Conservation (phyloP, 2,113 vertebrate species). For the Istiophorus platypterus region DNA sequence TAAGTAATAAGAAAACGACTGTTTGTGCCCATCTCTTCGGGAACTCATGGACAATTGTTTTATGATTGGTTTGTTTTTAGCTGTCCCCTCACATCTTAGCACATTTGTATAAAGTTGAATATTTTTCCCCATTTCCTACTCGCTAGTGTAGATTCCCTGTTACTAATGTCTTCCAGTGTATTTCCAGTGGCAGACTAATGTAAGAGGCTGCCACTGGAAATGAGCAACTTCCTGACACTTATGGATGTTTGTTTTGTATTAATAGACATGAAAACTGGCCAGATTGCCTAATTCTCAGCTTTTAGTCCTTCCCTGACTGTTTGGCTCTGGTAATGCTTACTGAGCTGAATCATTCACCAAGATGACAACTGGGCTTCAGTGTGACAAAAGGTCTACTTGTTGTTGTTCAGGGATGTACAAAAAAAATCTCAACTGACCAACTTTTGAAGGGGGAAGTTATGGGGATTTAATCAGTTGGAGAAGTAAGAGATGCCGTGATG, state of each 20-base stretch:
- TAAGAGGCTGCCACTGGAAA: neutral
- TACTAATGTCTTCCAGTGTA: neutral
- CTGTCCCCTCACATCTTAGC: no score
- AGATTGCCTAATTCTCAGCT: neutral
- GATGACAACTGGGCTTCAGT: neutral
- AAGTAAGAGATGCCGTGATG: constrained; percentile 5
- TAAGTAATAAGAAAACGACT: no score
- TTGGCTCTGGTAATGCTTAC: neutral
- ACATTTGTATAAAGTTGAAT: no score
- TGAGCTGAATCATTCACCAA: neutral
- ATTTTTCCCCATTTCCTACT: neutral
- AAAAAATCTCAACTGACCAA: neutral
- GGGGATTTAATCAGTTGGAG: neutral
- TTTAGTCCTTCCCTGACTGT: neutral
- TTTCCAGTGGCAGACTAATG: no score
- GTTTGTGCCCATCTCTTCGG: no score
- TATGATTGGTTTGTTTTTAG: no score
- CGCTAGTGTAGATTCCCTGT: neutral
- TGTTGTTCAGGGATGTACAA: neutral
- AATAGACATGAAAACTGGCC: neutral
- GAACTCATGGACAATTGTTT: no score
- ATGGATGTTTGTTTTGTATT: constrained; percentile 11
- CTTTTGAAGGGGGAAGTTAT: neutral
- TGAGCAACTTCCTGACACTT: neutral
- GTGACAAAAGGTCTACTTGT: neutral